Percentiles rank a stretch among this genome's conserved stretches.
These are phyloP conservation scores for Lacerta viridis DNA, from an alignment of 2,797 vertebrate genomes.

Conservation along the genomic window DNA sequence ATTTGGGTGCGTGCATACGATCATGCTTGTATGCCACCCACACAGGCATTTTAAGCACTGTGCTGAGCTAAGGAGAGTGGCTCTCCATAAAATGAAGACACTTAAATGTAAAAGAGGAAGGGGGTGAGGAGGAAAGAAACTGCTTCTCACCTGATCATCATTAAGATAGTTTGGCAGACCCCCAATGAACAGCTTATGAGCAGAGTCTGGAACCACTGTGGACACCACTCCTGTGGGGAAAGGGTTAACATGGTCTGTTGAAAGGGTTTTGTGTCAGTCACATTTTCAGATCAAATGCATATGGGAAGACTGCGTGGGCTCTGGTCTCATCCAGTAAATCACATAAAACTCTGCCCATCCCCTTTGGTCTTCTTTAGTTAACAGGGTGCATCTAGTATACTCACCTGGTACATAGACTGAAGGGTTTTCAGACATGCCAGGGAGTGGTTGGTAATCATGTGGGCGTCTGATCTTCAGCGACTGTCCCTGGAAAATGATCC, in stretches of 20 bases:
- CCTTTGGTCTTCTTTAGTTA: neutral
- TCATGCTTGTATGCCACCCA: neutral
- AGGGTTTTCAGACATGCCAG: constrained; percentile 94
- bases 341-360: neutral
- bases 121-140: neutral
- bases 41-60: neutral
- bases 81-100: neutral
- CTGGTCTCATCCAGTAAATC: neutral
- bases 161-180: constrained; percentile 95
- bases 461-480: constrained; percentile 94
- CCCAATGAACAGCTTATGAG: constrained; percentile 95
- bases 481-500: constrained; percentile 96
- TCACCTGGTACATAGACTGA: constrained; percentile 94
- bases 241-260: neutral
- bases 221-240: constrained; percentile 88
- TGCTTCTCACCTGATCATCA: constrained; percentile 88
- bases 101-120: neutral
- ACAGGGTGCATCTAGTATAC: constrained; percentile 8
- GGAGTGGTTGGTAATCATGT: constrained; percentile 93
- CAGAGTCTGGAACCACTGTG: constrained; percentile 94
- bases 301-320: neutral
- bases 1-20: neutral
- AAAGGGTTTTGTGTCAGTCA: neutral
- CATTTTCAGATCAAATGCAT: neutral
- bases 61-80: neutral